phyloP scores from a whole-genome alignment of 2,113 vertebrate species.

The Pipa parva region DNA sequence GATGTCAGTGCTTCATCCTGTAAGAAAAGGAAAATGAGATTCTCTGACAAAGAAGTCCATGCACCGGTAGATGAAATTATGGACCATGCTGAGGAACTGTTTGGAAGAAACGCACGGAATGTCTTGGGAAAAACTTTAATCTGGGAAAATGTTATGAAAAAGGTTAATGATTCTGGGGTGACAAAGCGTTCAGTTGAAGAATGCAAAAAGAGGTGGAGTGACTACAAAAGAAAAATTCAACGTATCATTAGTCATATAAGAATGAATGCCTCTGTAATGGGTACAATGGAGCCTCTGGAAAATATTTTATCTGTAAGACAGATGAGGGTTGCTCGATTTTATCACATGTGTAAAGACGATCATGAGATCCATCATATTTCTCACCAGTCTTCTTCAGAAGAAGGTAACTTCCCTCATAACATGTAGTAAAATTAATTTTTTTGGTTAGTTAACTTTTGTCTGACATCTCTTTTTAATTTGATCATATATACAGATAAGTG shows the following conservation, averaged over 20 bases:
- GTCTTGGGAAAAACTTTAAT: neutral
- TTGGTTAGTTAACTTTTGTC: too few species aligned
- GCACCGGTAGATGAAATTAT: slow-evolving; percentile 1
- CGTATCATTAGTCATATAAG: neutral
- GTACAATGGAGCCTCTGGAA: neutral
- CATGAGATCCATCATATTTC: too few species aligned
- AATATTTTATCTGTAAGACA: neutral
- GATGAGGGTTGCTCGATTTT: neutral
- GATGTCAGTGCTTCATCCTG: neutral
- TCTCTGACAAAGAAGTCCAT: neutral
- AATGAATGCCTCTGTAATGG: too few species aligned
- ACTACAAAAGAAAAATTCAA: slow-evolving; percentile 15
- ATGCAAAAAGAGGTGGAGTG: slow-evolving; percentile 12
- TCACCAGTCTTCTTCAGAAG: neutral
- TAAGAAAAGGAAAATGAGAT: neutral
- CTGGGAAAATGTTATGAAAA: neutral
- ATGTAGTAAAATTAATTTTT: too few species aligned
- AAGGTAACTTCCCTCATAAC: neutral
- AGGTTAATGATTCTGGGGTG: neutral
- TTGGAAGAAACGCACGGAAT: neutral
- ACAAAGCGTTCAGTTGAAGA: neutral
- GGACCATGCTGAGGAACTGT: neutral
- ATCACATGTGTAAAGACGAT: neutral
- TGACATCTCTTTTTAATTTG: too few species aligned
- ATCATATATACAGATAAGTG: too few species aligned